These are phyloP conservation scores for Stenurella melanura DNA, from an alignment of 2,888 invertebrate species.

Conservation along the genomic window DNA sequence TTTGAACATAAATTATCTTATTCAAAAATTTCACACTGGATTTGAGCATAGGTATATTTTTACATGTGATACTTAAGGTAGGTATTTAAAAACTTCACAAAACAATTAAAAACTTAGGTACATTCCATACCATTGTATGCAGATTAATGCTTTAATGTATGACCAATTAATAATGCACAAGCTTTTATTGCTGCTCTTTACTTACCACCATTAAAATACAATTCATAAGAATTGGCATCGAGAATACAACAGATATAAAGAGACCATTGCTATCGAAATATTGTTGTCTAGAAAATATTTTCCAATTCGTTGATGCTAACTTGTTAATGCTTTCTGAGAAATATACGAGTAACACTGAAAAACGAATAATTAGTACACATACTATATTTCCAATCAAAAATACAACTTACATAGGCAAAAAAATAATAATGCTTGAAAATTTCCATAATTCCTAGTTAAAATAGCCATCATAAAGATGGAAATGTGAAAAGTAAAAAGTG, in stretches of 20 bases:
- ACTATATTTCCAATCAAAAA: conserved; percentile 11
- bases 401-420: conserved; percentile 84
- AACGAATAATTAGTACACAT: conserved; percentile 41
- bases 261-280: conserved; percentile 96
- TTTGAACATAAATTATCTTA: no score
- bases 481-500: conserved; percentile 84
- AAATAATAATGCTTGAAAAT: conserved; percentile 90
- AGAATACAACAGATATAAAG: conserved; percentile 95
- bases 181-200: conserved; percentile 64
- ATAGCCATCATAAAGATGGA: conserved; percentile 86
- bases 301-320: conserved; percentile 91
- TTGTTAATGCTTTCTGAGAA: conserved; percentile 94
- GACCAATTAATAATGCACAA: neutral
- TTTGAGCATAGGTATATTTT: no score
- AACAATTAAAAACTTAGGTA: neutral
- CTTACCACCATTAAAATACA: conserved; percentile 96
- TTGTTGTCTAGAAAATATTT: conserved; percentile 90
- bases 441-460: conserved; percentile 89
- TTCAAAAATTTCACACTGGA: no score
- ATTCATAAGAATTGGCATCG: conserved; percentile 93
- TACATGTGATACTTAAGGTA: no score
- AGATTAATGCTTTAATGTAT: neutral
- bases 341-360: conserved; percentile 88
- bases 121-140: neutral
- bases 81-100: no score